Evolutionary conservation across 2,113 vertebrate genomes (phyloP), one percentile per base, ranked within the genome.

Genomic region (Bolborhynchus lineola): DNA sequence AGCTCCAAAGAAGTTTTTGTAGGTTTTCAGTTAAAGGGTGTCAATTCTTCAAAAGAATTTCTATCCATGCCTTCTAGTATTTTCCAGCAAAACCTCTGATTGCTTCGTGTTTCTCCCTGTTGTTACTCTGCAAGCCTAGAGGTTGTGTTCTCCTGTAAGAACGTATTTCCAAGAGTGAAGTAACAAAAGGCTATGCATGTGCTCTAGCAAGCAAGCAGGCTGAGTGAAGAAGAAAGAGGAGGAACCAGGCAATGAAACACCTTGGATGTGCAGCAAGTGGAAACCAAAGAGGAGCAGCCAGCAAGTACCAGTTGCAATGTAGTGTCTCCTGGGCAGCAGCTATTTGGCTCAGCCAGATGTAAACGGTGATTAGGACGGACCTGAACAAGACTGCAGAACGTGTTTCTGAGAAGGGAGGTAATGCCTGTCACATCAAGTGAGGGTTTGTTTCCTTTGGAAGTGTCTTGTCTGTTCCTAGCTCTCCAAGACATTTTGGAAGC

Each of bases 401-500:
- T 11, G 4, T 90, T 91, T 86, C 78, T 87, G 90, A 79, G 63
- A 52, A 87, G 67, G 59, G 74, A 91, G 53, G 62, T 62, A 31
- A 33, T 74, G 67, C 41, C 63, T 82, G 25, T 69, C 13, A 1
- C 63, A 18, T 75, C 53, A 39, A 62, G 53, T 19, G 35, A 41
- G 21, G 31, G 41, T 93, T 85, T 95, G 44, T 90, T 95, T 88
- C 60, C 11, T 86, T 94, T 88, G 82, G 72, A 80, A 71, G 25
- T 42, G 29, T 50, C 63, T 82, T 7, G 47, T 84, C 44, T 79
- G 14, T 64, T 87, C 47, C 50, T 60, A 35, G 55, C 55, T 84
- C 57, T 68, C 75, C 78, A 53, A 86, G 78, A 49, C n/a, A 2
- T 76, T 82, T 85, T 93, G 50, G 80, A 91, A 89, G 74, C 55